Conservation (phyloP, 2,113 vertebrate genomes). For the Terrapene triunguis region DNA sequence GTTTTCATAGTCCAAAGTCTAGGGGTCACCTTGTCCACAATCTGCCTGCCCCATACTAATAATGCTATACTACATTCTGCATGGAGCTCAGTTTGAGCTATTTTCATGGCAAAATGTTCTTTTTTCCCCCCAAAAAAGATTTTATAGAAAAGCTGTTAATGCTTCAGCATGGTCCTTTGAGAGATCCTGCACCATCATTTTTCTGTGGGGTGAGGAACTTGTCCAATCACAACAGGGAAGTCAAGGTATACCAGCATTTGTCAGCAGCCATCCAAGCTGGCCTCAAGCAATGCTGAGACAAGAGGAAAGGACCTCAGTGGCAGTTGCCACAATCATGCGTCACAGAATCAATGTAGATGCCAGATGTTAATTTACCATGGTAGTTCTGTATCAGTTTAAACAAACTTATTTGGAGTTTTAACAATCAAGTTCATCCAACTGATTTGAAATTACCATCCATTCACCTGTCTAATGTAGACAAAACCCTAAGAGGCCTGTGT, state of each 20-base stretch:
- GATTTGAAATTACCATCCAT: neutral
- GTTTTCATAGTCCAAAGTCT: neutral
- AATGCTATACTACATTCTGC: neutral
- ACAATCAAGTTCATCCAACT: no score
- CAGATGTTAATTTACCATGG: neutral
- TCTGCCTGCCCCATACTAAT: neutral
- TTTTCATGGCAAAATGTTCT: neutral
- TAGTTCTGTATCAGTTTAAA: neutral
- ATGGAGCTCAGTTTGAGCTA: neutral
- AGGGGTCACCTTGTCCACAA: neutral
- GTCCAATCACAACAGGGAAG: neutral
- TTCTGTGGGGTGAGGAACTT: neutral
- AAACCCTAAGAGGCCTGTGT: neutral
- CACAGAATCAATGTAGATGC: neutral
- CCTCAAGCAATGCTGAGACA: neutral
- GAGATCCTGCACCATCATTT: neutral
- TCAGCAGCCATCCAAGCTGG: fast-evolving
- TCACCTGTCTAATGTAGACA: neutral
- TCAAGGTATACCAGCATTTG: neutral
- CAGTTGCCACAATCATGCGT: neutral
- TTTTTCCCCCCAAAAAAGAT: neutral
- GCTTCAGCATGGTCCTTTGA: neutral
- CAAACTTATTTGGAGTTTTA: neutral
- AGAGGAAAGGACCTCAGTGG: neutral
- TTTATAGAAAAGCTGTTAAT: neutral